Evolutionary conservation across 2,888 invertebrate species (phyloP), one percentile per base, ranked within the genome.

Genomic region (Tolmerus cingulatus): DNA sequence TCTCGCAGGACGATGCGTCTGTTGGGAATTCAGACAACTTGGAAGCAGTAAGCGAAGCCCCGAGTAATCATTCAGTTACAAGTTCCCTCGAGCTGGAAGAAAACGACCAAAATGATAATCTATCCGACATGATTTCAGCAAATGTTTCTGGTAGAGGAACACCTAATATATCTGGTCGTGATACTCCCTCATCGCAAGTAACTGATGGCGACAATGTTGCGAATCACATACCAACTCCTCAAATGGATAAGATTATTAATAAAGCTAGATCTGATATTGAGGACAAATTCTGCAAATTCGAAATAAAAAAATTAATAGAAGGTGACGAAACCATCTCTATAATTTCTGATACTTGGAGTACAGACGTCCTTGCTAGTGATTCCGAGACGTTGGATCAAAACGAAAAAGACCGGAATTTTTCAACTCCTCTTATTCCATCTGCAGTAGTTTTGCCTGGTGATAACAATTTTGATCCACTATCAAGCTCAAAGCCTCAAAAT

Each of bases 261-360:
- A 97, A 97, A 92, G 97, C 97, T 43, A 94, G 98, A 3, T 98
- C 98, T 87, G 99, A 99, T 90, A 98, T 99, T 88, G 98, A 99
- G 90, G 99, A 99, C 90, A 98, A 98, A 92, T 99, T 99, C 94
- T 98, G 99, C 92, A 98, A 99, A 93, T 99, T 99, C 92, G 98
- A 98, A 92, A 97, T 99, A 51, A 98, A 97, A 92, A 95, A 96
- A 91, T 92, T 96, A 86, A 91, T 95, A 89, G 95, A 95, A 93
- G 97, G 97, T 1, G 99, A 99, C 92, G 99, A 99, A 93, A 98
- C 98, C 0, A 96, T 98, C 90, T 99, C 98, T 55, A 96, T 99
- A 91, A 98, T 99, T 90, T 98, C 98, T 78, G 99, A 99, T 92
- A 98, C 98, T 0, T 99, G 99, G 99, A 98, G 98, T 90, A 99